phyloP scores from a whole-genome alignment of 2,113 vertebrate species.

The Gracilinanus agilis region DNA sequence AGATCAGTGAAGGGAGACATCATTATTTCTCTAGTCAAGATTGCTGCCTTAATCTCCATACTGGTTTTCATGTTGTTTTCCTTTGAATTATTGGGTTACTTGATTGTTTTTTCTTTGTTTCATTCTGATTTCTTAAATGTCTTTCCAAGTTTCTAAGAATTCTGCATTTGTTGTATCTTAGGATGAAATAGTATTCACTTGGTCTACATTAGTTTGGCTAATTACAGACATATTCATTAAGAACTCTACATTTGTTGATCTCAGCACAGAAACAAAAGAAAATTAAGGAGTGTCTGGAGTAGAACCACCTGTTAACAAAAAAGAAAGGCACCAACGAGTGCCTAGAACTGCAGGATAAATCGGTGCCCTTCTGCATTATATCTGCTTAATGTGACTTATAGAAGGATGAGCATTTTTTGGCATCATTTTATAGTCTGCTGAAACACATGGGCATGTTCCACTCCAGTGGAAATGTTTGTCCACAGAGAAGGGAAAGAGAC shows the following conservation, averaged over 20 bases:
- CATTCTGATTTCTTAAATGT: not conserved
- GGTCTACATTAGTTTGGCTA: not conserved
- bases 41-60: not conserved
- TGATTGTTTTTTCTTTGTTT: not conserved
- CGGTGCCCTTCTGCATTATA: not conserved
- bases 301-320: not conserved
- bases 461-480: not conserved
- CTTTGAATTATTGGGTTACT: not conserved
- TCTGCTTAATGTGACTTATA: not conserved
- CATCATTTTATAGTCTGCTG: rapidly evolving
- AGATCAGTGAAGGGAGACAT: not conserved
- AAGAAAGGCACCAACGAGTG: not conserved
- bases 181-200: not conserved
- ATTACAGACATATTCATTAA: not conserved
- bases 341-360: not conserved
- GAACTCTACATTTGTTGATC: not conserved
- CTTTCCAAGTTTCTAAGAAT: not conserved
- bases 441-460: not conserved
- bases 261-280: not conserved
- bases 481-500: not conserved
- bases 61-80: not conserved
- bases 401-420: not conserved
- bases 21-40: not conserved
- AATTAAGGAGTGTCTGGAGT: not conserved
- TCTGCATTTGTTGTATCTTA: not conserved